phyloP scores from a whole-genome alignment of 2,113 vertebrate species.

The Clarias gariepinus region DNA sequence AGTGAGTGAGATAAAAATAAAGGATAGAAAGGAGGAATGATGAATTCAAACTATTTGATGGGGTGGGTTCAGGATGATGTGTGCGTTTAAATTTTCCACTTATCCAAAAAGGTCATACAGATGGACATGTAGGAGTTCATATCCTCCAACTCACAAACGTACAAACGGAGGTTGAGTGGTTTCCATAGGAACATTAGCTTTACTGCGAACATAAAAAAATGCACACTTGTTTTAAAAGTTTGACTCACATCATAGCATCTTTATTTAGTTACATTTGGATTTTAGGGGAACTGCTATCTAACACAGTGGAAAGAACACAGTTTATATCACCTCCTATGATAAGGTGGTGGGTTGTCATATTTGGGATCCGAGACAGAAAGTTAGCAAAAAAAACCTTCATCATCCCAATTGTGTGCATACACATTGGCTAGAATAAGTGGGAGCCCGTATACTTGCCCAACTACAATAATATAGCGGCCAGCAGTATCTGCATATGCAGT shows the following conservation, averaged over 20 bases:
- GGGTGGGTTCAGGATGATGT: slow-evolving; percentile 25
- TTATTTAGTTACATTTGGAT: not conserved
- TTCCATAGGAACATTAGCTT: slow-evolving; percentile 63
- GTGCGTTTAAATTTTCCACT: not conserved
- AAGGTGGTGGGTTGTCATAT: too few species aligned
- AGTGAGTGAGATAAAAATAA: slow-evolving; percentile 9
- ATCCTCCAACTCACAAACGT: slow-evolving; percentile 19
- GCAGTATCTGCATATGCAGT: too few species aligned
- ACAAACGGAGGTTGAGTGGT: slow-evolving; percentile 47
- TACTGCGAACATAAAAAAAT: slow-evolving; percentile 19
- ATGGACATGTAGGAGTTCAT: slow-evolving; percentile 44
- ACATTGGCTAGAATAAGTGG: too few species aligned
- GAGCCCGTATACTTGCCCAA: too few species aligned
- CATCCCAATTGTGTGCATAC: too few species aligned
- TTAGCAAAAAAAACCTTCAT: too few species aligned
- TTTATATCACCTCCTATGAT: too few species aligned
- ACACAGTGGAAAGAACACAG: too few species aligned
- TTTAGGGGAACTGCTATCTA: too few species aligned
- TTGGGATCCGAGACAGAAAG: too few species aligned
- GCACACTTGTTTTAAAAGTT: not conserved
- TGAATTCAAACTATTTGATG: slow-evolving; percentile 30
- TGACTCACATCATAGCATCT: too few species aligned
- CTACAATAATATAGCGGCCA: too few species aligned
- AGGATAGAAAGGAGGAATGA: not conserved
- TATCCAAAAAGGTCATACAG: slow-evolving; percentile 19